Evolutionary conservation across 1,140 invertebrate genomes (phyloP).

Genomic region (Solenopsis invicta): DNA sequence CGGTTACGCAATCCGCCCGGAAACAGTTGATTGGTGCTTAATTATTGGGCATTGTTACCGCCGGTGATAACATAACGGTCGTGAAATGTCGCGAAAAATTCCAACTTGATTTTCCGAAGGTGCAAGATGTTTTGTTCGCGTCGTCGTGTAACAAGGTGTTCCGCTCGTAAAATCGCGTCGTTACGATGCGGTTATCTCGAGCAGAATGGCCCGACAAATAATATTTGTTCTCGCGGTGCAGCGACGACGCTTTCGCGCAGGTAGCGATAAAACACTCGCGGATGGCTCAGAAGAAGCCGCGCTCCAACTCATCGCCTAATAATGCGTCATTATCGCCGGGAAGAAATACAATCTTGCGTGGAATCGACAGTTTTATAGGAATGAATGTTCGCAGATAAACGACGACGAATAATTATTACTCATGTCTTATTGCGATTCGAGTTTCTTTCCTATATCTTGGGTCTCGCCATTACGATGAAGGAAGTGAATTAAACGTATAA

Average conservation of each 20-base stretch:
- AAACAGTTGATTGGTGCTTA: conserved; percentile 72
- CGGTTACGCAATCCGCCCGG: conserved; percentile 74
- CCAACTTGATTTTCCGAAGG: not conserved
- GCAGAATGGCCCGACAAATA: not conserved
- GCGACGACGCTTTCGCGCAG: conserved; percentile 18
- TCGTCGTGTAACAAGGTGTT: no score
- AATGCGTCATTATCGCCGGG: conserved; percentile 62
- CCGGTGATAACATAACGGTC: not conserved
- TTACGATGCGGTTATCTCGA: not conserved
- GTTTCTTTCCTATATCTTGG: not conserved
- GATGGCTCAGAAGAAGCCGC: not conserved
- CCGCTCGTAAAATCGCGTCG: not conserved
- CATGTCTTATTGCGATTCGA: conserved; percentile 6
- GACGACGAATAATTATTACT: conserved; percentile 45
- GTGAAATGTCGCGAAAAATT: conserved; percentile 9
- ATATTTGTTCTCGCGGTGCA: conserved; percentile 11
- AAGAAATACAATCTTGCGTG: conserved; percentile 66
- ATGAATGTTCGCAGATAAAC: conserved; percentile 41
- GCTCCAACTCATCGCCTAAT: conserved; percentile 55
- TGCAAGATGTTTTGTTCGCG: not conserved
- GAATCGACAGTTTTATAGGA: conserved; percentile 67
- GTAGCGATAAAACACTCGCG: not conserved
- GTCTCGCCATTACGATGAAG: not conserved
- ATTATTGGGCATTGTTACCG: conserved; percentile 67
- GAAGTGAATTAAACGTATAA: conserved; percentile 10